These are phyloP conservation scores for Anguilla obscura DNA, from an alignment of 2,797 vertebrate genomes.

Conservation along the genomic window DNA sequence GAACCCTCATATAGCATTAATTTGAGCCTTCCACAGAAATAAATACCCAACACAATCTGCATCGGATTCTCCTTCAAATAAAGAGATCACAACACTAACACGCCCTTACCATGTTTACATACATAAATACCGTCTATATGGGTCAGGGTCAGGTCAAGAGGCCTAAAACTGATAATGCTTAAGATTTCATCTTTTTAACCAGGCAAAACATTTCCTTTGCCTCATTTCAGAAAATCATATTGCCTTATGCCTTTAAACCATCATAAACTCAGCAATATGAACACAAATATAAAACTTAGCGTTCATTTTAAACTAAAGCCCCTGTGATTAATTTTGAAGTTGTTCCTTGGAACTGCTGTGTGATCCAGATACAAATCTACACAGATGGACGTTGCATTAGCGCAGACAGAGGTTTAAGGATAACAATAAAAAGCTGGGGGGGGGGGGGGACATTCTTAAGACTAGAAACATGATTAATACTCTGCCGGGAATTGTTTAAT, in stretches of 20 bases:
- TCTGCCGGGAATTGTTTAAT: slow-evolving; percentile 56
- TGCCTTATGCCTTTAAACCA: not conserved
- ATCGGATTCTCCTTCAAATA: not conserved
- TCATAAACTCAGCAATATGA: not conserved
- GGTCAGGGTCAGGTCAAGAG: slow-evolving; percentile 16
- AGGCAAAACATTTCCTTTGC: not conserved
- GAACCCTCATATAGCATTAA: not conserved
- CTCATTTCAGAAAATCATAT: not conserved
- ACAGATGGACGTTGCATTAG: slow-evolving; percentile 45
- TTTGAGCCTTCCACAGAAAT: not conserved
- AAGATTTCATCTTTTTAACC: not conserved
- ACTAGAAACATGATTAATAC: slow-evolving; percentile 55
- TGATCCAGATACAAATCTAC: slow-evolving; percentile 20
- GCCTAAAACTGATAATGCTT: not conserved
- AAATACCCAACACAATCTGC: slow-evolving; percentile 4
- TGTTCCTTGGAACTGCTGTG: slow-evolving; percentile 19
- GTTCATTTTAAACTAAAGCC: not conserved
- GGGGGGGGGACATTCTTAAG: slow-evolving; percentile 31
- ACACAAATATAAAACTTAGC: slow-evolving; percentile 18
- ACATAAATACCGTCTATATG: not conserved
- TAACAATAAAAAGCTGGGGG: slow-evolving; percentile 26
- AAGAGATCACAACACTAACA: not conserved
- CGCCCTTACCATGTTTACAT: not conserved
- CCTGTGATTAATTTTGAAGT: slow-evolving; percentile 15
- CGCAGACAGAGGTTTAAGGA: slow-evolving; percentile 36